Evolutionary conservation across 2,888 invertebrate species (phyloP), one percentile per base, ranked within the genome.

Genomic region (Gortyna flavago): DNA sequence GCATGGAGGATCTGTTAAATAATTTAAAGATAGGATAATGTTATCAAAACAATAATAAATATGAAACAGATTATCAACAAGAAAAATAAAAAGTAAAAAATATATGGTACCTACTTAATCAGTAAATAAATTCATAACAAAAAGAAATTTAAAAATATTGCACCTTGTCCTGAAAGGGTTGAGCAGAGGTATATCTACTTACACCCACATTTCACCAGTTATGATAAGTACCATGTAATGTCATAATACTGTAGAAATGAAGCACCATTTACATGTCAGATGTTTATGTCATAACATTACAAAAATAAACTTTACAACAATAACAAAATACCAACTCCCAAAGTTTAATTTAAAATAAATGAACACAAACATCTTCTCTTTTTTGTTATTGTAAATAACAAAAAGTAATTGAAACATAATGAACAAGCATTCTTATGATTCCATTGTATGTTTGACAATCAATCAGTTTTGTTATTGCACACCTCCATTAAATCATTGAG

Each of bases 391-490:
- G 32, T 32, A 29, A 69, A n/a, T 62, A 66, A 79, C 61, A 68
- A 85, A 74, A 73, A 51, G 1, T 48, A 57, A 57, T 64, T 59
- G 41, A 79, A 68, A 11, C 65, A 69, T 64, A 82, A 82, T 72
- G 68, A 71, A 35, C 35, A 48, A 25, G 59, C 68, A 68, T 57
- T 69, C 35, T 71, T 71, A 35, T 44, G 13, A 35, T 62, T 51
- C 44, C 62, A 81, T 83, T 83, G 72, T 79, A 38, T 51, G 32
- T 54, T 67, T 25, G 44, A 64, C 38, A 57, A 71, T 75, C 75
- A 72, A 83, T 83, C 70, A 85, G 67, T 71, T 81, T 70, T 70
- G 67, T 83, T 81, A 35, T 51, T 44, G 9, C 1, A 0, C 6
- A 16, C 29, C 7, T 59, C 18, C 41, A 84, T 68, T 67, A 67